These are phyloP conservation scores for Kryphioiulus occultus DNA, from an alignment of 2,888 invertebrate species.

Conservation along the genomic window DNA sequence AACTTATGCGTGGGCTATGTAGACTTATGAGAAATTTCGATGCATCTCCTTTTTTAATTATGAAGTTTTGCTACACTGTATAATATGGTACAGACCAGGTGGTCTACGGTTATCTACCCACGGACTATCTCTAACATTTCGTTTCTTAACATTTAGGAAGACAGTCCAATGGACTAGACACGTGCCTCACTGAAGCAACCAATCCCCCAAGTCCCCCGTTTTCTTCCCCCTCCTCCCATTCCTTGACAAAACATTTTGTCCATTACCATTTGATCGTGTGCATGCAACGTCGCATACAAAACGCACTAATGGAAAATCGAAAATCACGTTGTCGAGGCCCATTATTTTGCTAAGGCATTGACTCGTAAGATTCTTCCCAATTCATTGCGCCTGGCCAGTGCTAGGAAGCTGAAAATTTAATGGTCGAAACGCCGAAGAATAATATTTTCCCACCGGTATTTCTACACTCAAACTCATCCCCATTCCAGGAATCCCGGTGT, in stretches of 20 bases:
- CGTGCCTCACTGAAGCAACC: too few species aligned
- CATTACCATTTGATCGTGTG: not conserved
- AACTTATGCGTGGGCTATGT: too few species aligned
- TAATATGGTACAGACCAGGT: too few species aligned
- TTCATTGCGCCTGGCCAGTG: not conserved
- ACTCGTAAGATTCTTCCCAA: not conserved
- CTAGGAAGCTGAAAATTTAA: not conserved
- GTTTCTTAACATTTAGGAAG: too few species aligned
- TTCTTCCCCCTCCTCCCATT: not conserved
- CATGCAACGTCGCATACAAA: not conserved
- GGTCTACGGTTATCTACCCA: not conserved
- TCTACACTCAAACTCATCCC: not conserved
- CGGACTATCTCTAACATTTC: not conserved
- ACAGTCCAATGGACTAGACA: not conserved
- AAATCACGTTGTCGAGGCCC: constrained; percentile 5
- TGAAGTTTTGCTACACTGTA: not conserved
- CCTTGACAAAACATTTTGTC: constrained; percentile 5
- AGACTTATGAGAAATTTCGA: too few species aligned
- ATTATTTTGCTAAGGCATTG: constrained; percentile 5
- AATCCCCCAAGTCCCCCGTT: not conserved
- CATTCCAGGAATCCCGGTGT: not conserved
- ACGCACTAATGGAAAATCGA: not conserved
- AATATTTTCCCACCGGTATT: not conserved
- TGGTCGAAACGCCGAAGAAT: not conserved
- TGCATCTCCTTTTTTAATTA: not conserved